Evolutionary conservation across 1,140 invertebrate species (phyloP), one percentile per base, ranked within the genome.

Genomic region (Tachypleus tridentatus): DNA sequence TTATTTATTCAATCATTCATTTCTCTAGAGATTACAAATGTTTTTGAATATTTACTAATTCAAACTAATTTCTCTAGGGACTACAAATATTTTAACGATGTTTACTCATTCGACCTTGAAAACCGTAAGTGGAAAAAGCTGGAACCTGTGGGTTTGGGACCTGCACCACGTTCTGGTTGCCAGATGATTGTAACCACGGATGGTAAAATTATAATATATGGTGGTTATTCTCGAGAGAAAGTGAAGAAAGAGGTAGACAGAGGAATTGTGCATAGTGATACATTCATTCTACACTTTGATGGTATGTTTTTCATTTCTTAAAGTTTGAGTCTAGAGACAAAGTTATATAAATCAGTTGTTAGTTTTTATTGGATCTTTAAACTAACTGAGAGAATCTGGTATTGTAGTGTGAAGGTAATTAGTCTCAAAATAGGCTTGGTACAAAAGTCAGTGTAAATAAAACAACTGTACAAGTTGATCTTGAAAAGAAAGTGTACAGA

Each of bases 31-130:
- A 91, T 59, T 95, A 87, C 73, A 29, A 29, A 29, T 29, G 2
- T 2, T 9, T 58, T 49, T 2, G 3, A 47, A 58, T 58, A 3
- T 9, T 9, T 47, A 7, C 10, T 56, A 1, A 10, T 10, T 6
- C 49, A 5, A 6, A 47, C 49, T 49, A 49, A 54, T 66, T 49
- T 60, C 70, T 81, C 86, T 4, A 83, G 88, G 63, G 86, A 91
- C 59, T 95, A 87, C 73, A 87, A 87, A 71, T 97, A 96, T 77
- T 93, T 84, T 73, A 94, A 94, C 77, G 93, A 97, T 79, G 74
- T 93, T 4, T 81, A 93, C 76, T 77, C 83, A 49, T 96, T 97
- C 76, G 85, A 89, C 72, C 77, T 92, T 67, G 87, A 90, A 70
- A 84, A 82, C 0, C 86, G 91, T 71, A 80, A 81, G 5, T 97